Evolutionary conservation across 2,888 invertebrate genomes (phyloP), one percentile per base, ranked within the genome.

Genomic region (Athripsodes cinereus): DNA sequence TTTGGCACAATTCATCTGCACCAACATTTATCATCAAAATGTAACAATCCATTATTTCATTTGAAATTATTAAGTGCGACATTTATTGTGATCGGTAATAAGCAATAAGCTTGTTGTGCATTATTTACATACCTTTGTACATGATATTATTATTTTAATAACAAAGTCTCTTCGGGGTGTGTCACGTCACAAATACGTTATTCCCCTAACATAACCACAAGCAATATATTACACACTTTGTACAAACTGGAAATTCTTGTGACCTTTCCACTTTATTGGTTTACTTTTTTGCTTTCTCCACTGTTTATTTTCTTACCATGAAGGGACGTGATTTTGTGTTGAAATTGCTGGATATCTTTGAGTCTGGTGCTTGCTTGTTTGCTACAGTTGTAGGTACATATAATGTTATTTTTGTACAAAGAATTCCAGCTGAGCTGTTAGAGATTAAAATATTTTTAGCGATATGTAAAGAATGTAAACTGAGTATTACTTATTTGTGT

Each of bases 271-370:
- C 40, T n/a, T 40, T 40, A 40, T 40, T 40, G 16, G 40, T 40
- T 40, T 40, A 40, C 13, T 40, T 40, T 8, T 13, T 40, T 13
- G 2, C 13, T 40, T 16, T 40, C 13, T 40, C 40, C 16, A n/a
- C 40, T 40, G 40, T 40, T 40, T 40, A 40, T 40, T 40, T 40
- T 40, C 40, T 40, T 40, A 40, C 40, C 40, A 40, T 8, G 40
- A 13, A 16, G n/a, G 16, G 40, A 40, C 40, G 40, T 40, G 40
- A 40, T 40, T 40, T 40, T 40, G 40, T 16, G 40, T 40, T 40
- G 40, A 40, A 40, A 40, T 40, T 40, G 40, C 40, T 40, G 40
- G 13, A 16, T 40, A 40, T 40, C 13, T 6, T 40, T 40, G 40
- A 40, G 40, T n/a, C 40, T 40, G n/a, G 40, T 8, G n/a, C n/a